Base-by-base conservation (phyloP, 2,888 invertebrate genomes). In the Kryphioiulus occultus region DNA sequence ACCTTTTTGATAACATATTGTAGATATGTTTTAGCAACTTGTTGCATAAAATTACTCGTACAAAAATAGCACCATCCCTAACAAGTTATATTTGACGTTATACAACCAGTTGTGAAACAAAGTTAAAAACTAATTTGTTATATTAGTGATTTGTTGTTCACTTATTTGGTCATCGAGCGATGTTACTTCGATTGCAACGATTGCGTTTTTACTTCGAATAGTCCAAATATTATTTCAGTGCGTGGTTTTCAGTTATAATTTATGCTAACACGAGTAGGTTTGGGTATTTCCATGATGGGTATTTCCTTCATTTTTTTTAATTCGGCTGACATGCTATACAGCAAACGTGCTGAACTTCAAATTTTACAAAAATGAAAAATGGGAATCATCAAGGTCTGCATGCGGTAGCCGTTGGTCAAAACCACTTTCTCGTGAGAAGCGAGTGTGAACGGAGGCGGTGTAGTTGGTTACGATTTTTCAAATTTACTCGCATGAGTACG, bases 401-500 rank as follows among this genome's bases (percentile, higher is more conserved):
- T n/a, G n/a, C 15, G 30, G 12, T 78, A 78, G 78, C 78, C 78
- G 78, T 78, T 78, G 78, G 78, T 78, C 78, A 78, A 78, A 78
- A 30, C 30, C 78, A 78, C 78, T 78, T 78, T 78, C 78, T 10
- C 26, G 26, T 10, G n/a, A 68, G 12, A 26, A 19, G 26, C 12
- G 26, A 68, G 7, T 44, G 68, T 68, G 10, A 12, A n/a, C 12
- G 78, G 78, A 78, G 78, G 78, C 30, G 26, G 22, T 68, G 68
- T n/a, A n/a, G 26, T 2, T 68, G 68, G 68, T 68, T 3, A 26
- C 68, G 26, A 22, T 22, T 68, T 68, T 26, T 26, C 35, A 35
- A 35, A n/a, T n/a, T n/a, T n/a, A n/a, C n/a, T n/a, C n/a, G n/a
- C n/a, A n/a, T n/a, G n/a, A n/a, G n/a, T n/a, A n/a, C n/a, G n/a